Evolutionary conservation across 1,140 invertebrate species (phyloP).

Genomic region (Hycleus cichorii): DNA sequence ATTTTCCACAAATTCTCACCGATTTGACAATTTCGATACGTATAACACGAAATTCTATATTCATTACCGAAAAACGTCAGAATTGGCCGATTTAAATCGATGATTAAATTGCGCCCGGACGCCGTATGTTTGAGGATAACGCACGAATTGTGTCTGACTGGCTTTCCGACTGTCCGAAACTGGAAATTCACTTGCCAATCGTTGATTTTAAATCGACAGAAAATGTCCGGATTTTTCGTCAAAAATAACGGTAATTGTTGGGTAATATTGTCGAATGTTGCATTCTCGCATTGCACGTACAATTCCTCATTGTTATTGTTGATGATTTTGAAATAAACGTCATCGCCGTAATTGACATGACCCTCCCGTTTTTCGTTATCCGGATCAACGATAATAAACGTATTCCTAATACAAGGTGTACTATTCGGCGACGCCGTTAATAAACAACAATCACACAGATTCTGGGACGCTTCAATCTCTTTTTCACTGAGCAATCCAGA

Average conservation of each 20-base stretch:
- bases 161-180: constrained; percentile 27
- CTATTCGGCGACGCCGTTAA: constrained; percentile 28
- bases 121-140: constrained; percentile 37
- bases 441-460: constrained; percentile 34
- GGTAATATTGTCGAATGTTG: constrained; percentile 22
- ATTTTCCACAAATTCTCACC: constrained; percentile 35
- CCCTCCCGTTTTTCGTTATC: constrained; percentile 20
- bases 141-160: constrained; percentile 23
- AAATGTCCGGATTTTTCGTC: constrained; percentile 30
- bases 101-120: constrained; percentile 33
- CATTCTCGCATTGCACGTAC: constrained; percentile 35
- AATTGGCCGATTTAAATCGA: constrained; percentile 26
- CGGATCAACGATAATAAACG: constrained; percentile 28
- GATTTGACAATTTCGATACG: constrained; percentile 31
- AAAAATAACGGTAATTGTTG: constrained; percentile 6
- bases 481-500: constrained; percentile 34
- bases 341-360: constrained; percentile 32
- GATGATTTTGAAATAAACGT: constrained; percentile 32
- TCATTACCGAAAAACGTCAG: constrained; percentile 36
- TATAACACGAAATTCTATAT: constrained; percentile 31
- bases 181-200: constrained; percentile 21
- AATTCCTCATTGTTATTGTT: constrained; percentile 16
- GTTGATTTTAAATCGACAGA: constrained; percentile 15
- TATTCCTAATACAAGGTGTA: constrained; percentile 31
- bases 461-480: constrained; percentile 31